These are phyloP conservation scores for Oncorhynchus kisutch DNA, from an alignment of 2,113 vertebrate genomes.

Conservation along the genomic window DNA sequence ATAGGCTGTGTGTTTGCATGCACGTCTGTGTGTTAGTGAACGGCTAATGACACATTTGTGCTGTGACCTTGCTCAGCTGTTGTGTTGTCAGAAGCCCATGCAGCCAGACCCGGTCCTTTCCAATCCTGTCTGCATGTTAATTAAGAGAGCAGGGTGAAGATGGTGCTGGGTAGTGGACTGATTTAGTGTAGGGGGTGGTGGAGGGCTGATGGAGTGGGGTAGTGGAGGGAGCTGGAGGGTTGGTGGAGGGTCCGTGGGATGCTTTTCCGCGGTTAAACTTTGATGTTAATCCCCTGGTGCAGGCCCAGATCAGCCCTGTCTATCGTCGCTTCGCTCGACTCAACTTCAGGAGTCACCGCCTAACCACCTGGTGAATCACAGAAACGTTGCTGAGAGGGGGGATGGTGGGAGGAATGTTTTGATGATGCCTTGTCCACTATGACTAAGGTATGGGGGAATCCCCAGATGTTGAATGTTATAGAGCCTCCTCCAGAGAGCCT, in stretches of 20 bases:
- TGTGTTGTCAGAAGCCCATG: conserved; percentile 46
- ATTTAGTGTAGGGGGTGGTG: background rate
- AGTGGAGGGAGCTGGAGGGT: too few species aligned
- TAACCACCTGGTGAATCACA: background rate
- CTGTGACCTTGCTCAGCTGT: conserved; percentile 69
- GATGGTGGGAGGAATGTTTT: conserved; percentile 15
- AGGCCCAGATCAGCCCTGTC: conserved; percentile 28
- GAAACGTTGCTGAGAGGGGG: background rate
- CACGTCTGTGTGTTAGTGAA: conserved; percentile 2
- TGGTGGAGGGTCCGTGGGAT: background rate
- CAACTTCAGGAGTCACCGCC: background rate
- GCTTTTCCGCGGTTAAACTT: conserved; percentile 27
- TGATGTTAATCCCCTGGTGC: conserved; percentile 37
- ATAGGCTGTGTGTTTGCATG: conserved; percentile 15
- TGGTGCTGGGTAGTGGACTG: conserved; percentile 23
- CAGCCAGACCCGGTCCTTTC: conserved; percentile 10
- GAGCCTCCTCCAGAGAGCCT: background rate
- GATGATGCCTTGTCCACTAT: background rate
- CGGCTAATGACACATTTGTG: background rate
- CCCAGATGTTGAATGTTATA: background rate
- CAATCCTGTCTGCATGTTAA: background rate
- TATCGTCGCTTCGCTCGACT: conserved; percentile 30
- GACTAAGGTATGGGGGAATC: background rate
- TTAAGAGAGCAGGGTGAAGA: background rate
- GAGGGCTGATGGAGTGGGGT: background rate